These are phyloP conservation scores for Archaeoteleia sp. DNA, from an alignment of 2,888 invertebrate species.

Conservation along the genomic window DNA sequence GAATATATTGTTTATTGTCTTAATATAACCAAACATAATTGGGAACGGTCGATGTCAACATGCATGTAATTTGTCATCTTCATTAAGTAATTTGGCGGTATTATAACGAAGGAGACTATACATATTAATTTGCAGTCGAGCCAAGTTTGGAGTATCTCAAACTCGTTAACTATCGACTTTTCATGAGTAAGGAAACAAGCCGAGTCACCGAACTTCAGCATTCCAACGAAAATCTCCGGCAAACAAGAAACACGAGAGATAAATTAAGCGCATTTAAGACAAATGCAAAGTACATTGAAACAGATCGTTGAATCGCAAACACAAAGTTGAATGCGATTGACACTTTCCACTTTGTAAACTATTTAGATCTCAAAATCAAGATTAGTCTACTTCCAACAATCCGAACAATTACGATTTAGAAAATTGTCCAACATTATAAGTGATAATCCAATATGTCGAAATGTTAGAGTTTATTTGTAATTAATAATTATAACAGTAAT, in stretches of 20 bases:
- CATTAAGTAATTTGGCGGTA: background rate
- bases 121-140: slow-evolving; percentile 11
- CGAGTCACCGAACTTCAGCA: background rate
- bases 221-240: slow-evolving; percentile 4
- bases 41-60: background rate
- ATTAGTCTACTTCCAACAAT: too few relatives aligned
- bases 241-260: background rate
- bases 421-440: too few relatives aligned
- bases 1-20: too few relatives aligned
- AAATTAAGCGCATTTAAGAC: slow-evolving; percentile 1
- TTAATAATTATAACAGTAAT: too few relatives aligned
- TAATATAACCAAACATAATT: slow-evolving; percentile 5
- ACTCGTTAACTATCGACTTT: slow-evolving; percentile 11
- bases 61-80: slow-evolving; percentile 6
- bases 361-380: too few relatives aligned
- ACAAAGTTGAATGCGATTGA: too few relatives aligned
- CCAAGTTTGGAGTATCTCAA: slow-evolving; percentile 1
- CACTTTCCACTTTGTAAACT: too few relatives aligned
- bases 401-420: too few relatives aligned
- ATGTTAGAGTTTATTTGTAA: too few relatives aligned
- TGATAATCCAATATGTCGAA: too few relatives aligned
- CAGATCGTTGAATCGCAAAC: too few relatives aligned
- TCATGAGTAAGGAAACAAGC: slow-evolving; percentile 3
- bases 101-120: slow-evolving; percentile 11
- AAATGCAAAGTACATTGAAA: too few relatives aligned